Evolutionary conservation across 2,113 vertebrate genomes (phyloP), one percentile per base, ranked within the genome.

Genomic region (Sapajus apella): DNA sequence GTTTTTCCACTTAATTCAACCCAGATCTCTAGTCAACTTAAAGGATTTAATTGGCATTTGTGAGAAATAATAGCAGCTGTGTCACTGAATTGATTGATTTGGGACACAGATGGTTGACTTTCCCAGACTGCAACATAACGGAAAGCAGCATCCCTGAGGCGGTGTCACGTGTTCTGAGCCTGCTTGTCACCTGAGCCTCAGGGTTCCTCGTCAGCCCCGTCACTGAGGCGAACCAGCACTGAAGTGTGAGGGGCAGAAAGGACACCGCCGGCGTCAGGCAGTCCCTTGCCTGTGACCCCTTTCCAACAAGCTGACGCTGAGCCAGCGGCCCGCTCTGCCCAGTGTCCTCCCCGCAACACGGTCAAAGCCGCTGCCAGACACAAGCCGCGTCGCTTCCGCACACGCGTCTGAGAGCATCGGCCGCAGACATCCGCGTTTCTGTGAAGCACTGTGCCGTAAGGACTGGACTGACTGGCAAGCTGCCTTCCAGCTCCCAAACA

Each of bases 341-440:
- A 21, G 43, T 12, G 8, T 20, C 17, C 55, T 25, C 20, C 56
- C 1, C 0, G 2, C 56, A 10, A 8, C 16, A 17, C 20, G 3
- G 6, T 8, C 40, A 16, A 4, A 8, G 40, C 35, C 37, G 1
- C 20, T 10, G 2, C 13, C 1, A 9, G n/a, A 23, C 8, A 6
- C 5, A 32, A 6, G 8, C 47, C 20, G 0, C 8, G 0, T 64
- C 10, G 3, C 10, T 5, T 5, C 21, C 4, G 14, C 10, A 4
- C n/a, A 6, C 13, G 12, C 35, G 35, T 4, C 75, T 10, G 16
- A 43, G 16, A 16, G 21, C 13, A 4, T 8, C 32, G 20, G 12
- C 73, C n/a, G 0, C 3, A 6, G 3, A 1, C 2, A 21, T 0
- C 1, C 14, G 4, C 1, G 0, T 6, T 7, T 4, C 52, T 40